phyloP scores from a whole-genome alignment of 2,113 vertebrate genomes.

The Tretioscincus oriximinensis region DNA sequence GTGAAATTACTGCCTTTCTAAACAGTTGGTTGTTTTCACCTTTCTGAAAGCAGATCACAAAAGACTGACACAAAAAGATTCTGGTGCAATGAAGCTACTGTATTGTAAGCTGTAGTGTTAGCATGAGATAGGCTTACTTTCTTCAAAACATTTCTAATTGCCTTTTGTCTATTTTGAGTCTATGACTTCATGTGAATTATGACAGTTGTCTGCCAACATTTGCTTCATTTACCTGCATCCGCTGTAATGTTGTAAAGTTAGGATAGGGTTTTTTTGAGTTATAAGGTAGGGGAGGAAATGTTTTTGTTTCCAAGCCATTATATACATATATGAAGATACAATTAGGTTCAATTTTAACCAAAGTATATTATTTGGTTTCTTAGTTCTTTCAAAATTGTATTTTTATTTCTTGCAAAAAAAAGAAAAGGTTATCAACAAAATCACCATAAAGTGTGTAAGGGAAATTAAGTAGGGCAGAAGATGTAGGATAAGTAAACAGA shows the following conservation, averaged over 20 bases:
- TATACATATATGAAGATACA: neutral
- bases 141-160: neutral
- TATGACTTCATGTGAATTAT: neutral
- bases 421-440: too few species aligned
- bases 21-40: conserved; percentile 45
- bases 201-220: neutral
- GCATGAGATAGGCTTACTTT: conserved; percentile 20
- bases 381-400: neutral
- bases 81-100: neutral
- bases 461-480: too few species aligned
- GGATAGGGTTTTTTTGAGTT: neutral
- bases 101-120: conserved; percentile 26
- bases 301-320: neutral
- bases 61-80: conserved; percentile 16
- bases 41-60: conserved; percentile 18
- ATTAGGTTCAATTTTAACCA: neutral
- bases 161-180: neutral
- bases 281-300: too few species aligned
- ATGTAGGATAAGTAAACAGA: too few species aligned
- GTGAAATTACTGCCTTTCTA: conserved; percentile 51
- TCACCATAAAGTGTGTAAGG: too few species aligned
- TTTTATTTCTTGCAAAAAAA: neutral
- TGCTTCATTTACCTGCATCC: neutral
- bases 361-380: neutral
- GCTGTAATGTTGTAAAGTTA: neutral